Conservation (phyloP, 2,113 vertebrate genomes). For the Pipra filicauda region DNA sequence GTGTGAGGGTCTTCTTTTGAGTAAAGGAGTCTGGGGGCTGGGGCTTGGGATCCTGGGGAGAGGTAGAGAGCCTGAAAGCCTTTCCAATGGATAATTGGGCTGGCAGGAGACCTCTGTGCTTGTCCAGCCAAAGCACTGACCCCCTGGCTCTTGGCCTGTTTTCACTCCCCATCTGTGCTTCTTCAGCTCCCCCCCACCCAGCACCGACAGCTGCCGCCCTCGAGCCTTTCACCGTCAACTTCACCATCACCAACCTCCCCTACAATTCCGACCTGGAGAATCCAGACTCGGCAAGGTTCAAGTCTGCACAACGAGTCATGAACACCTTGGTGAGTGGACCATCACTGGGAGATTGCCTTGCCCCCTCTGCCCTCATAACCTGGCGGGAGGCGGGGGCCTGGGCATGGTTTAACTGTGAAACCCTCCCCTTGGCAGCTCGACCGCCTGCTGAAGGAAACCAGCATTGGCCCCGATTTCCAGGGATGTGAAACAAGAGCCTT, state of each 20-base stretch:
- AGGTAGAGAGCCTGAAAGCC: too few species aligned
- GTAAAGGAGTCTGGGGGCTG: too few species aligned
- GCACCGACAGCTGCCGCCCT: neutral
- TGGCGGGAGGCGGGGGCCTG: rapidly evolving
- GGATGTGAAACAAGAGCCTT: conserved; percentile 17
- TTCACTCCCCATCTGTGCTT: neutral
- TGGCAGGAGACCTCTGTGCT: too few species aligned
- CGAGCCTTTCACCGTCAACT: neutral
- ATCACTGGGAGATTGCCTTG: too few species aligned
- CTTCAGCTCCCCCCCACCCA: neutral
- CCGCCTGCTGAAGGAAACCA: conserved; percentile 6
- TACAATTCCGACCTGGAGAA: neutral
- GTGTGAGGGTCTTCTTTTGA: too few species aligned
- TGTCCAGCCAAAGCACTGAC: too few species aligned
- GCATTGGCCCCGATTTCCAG: neutral
- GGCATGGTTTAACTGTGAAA: rapidly evolving
- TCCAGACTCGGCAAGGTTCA: neutral
- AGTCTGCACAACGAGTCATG: rapidly evolving
- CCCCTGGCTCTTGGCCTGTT: too few species aligned
- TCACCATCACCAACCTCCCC: conserved; percentile 5
- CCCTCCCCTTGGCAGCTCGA: conserved; percentile 13
- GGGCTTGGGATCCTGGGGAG: too few species aligned
- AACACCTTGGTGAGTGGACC: rapidly evolving
- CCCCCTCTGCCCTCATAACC: rapidly evolving
- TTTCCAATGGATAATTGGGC: too few species aligned